phyloP scores from a whole-genome alignment of 2,888 invertebrate species.

The Lordiphosa andalusiaca region DNA sequence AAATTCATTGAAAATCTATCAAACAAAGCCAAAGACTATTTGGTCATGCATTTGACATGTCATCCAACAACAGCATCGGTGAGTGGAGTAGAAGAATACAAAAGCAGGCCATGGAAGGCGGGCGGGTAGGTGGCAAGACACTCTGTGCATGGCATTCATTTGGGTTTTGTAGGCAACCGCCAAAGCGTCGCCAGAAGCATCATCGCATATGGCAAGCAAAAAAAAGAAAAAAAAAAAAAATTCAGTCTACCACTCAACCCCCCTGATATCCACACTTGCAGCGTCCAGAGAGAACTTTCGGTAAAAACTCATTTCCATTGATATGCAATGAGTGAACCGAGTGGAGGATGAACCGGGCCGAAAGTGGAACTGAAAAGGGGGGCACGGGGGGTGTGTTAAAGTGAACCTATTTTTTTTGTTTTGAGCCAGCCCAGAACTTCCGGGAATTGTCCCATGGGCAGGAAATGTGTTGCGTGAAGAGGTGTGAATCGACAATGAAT shows the following conservation, averaged over 20 bases:
- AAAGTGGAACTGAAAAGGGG: not conserved
- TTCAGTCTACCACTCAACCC: not conserved
- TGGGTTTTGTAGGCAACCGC: slow-evolving; percentile 40
- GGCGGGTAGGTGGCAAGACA: slow-evolving; percentile 1
- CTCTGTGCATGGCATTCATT: slow-evolving; percentile 31
- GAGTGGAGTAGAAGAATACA: slow-evolving; percentile 10
- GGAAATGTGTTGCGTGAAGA: no score
- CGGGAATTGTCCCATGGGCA: no score
- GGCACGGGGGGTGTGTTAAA: no score
- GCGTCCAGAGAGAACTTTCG: slow-evolving; percentile 30
- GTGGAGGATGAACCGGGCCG: not conserved
- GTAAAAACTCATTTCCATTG: slow-evolving; percentile 64
- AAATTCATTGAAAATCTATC: slow-evolving; percentile 22
- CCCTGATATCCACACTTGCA: slow-evolving; percentile 3
- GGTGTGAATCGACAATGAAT: no score
- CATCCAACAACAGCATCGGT: slow-evolving; percentile 13
- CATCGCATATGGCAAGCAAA: slow-evolving; percentile 58
- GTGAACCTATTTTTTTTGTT: not conserved
- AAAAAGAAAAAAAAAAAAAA: slow-evolving; percentile 67
- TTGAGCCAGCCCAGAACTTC: not conserved
- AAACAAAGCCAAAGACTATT: slow-evolving; percentile 19
- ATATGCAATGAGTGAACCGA: slow-evolving; percentile 56
- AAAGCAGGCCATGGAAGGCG: slow-evolving; percentile 9
- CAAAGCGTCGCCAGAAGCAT: slow-evolving; percentile 42
- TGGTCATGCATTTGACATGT: slow-evolving; percentile 33